Evolutionary conservation across 1,140 invertebrate species (phyloP), one percentile per base, ranked within the genome.

Genomic region (Drosophila mayri): DNA sequence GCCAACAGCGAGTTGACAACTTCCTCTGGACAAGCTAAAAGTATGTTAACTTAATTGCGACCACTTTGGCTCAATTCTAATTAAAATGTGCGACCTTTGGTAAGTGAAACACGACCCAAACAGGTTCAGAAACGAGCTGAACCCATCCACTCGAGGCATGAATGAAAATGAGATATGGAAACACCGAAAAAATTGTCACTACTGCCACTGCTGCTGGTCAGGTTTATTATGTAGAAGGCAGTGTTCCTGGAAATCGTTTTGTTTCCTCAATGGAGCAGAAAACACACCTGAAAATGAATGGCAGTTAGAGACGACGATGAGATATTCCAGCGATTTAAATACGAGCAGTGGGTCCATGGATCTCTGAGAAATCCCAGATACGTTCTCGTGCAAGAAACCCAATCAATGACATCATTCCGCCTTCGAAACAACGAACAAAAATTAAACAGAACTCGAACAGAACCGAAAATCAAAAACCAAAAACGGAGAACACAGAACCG

Each of bases 391-490:
- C 55, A 55, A 54, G 38, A 54, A 63, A 54, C 73, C 55, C 54
- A 67, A 67, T 76, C 73, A 55, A 88, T 87, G 84, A 87, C 84
- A 87, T 87, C 84, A 87, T 76, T 70, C 43, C 32, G 58, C 47
- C 38, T 20, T 40, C 46, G 60, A 68, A 68, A 50, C 60, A 43
- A 11, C 59, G 37, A 68, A 41, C 62, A 22, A 47, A 70, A 67
- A 70, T 70, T 70, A 70, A 67, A 70, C 66, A 70, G 66, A 70
- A 70, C 62, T 67, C 66, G 66, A 67, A 50, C 46, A 65, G 35
- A 54, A 54, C 52, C 32, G 20, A 54, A 22, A 38, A 11, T 20
- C 20, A 37, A 30, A 49, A 16, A 54, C 50, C 32, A 37, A 30
- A 49, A 22, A 54, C 50, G 18, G 50, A 54, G 18, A 54, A 37